Evolutionary conservation across 2,888 invertebrate species (phyloP).

Genomic region (Synergus umbraculus): DNA sequence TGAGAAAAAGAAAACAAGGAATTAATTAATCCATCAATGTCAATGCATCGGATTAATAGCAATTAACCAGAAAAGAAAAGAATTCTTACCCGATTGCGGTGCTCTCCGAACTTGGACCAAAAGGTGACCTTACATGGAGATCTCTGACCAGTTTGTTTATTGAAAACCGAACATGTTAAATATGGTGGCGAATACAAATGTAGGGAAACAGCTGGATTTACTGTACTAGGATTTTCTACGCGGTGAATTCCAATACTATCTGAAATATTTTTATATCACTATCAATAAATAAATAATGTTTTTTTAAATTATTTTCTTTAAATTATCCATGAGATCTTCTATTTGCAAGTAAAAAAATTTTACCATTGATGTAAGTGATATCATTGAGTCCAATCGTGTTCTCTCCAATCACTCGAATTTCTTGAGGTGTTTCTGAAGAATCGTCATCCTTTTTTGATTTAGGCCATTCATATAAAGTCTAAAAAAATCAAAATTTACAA

Average conservation of each 20-base stretch:
- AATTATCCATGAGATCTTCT: too few species aligned
- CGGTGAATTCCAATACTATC: constrained; percentile 96
- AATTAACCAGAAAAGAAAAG: constrained; percentile 26
- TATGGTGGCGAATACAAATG: constrained; percentile 98
- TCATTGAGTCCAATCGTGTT: constrained; percentile 85
- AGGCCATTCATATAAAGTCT: constrained; percentile 89
- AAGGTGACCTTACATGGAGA: constrained; percentile 88
- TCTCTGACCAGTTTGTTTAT: constrained; percentile 91
- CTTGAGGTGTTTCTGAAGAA: constrained; percentile 71
- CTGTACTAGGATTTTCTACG: constrained; percentile 95
- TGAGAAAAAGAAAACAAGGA: constrained; percentile 23
- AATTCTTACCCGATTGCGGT: constrained; percentile 82
- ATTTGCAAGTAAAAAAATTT: constrained; percentile 55
- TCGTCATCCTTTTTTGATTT: constrained; percentile 72
- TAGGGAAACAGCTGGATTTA: constrained; percentile 92
- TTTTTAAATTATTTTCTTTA: too few species aligned
- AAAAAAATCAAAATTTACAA: constrained; percentile 7
- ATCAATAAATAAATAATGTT: neutral
- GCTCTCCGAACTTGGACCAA: constrained; percentile 94
- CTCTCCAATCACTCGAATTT: constrained; percentile 84
- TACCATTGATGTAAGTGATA: constrained; percentile 97
- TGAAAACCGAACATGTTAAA: constrained; percentile 91
- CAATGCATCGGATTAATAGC: neutral
- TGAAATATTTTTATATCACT: constrained; percentile 74
- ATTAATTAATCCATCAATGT: constrained; percentile 24